Evolutionary conservation across 2,888 invertebrate species (phyloP), one percentile per base, ranked within the genome.

Genomic region (Raillietiella orientalis): DNA sequence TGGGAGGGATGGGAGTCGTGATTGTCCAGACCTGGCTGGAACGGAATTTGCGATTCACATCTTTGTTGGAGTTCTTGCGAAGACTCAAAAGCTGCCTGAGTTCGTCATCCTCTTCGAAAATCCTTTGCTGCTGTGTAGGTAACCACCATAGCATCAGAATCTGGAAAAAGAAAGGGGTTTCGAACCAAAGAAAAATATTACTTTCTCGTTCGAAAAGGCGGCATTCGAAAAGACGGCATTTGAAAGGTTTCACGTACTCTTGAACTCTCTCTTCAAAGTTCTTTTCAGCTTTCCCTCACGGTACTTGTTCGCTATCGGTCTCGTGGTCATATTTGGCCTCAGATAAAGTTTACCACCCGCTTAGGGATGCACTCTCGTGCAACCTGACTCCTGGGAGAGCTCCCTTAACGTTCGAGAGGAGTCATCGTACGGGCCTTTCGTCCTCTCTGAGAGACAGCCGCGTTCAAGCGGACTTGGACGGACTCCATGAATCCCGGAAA

Each of bases 241-340:
- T n/a, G n/a, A n/a, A n/a, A n/a, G 19, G 19, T 17, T 17, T 17
- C 19, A 17, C 19, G 19, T n/a, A 17, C 19, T 17, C 19, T 17
- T 17, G 6, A 17, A 17, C 19, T 17, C 19, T 17, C 19, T 17
- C 19, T 17, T 17, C 19, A n/a, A 17, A 17, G 19, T 17, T 17
- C 19, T n/a, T 17, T 17, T 17, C 19, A 17, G n/a, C 19, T 17
- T 17, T 17, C 19, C 19, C 19, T 17, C n/a, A 17, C 19, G 19
- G 19, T 17, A 17, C 40, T 43, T 44, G 42, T 46, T 36, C 35
- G 41, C 46, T 47, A 46, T 48, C 45, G 43, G 42, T 37, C 39
- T 46, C 43, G 37, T 35, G 35, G 31, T 31, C 21, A 37, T 46
- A 47, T 46, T 46, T 43, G 43, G 44, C 41, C 39, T 47, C 46